Conservation (phyloP, 2,888 invertebrate genomes). For the Germaria angustata region DNA sequence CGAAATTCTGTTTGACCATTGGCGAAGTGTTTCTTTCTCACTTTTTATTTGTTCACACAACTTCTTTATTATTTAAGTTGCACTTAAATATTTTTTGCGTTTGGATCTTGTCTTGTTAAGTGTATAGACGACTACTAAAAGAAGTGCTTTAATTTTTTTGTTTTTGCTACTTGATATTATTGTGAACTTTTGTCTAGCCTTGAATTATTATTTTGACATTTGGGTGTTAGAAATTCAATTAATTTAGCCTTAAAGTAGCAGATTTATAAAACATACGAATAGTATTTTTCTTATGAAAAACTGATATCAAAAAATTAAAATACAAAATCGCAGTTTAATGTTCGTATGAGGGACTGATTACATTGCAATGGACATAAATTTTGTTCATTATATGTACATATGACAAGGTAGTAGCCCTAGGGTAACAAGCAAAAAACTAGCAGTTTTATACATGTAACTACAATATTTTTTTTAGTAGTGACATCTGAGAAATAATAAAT, state of each 20-base stretch:
- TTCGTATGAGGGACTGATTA: no score
- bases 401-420: no score
- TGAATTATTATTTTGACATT: conserved; percentile 12
- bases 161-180: neutral
- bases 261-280: no score
- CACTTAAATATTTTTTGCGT: conserved; percentile 67
- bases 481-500: no score
- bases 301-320: no score
- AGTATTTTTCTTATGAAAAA: no score
- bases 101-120: conserved; percentile 22
- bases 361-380: no score
- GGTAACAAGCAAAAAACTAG: no score
- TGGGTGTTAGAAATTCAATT: neutral
- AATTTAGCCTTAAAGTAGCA: neutral
- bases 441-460: no score
- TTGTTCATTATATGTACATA: no score
- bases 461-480: no score
- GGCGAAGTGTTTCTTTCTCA: neutral
- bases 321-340: no score
- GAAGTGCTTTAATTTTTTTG: neutral
- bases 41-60: conserved; percentile 29
- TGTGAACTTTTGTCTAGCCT: conserved; percentile 31
- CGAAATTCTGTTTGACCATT: conserved; percentile 29
- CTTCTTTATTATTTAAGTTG: conserved; percentile 69
- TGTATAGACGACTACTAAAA: neutral